Evolutionary conservation across 2,113 vertebrate genomes (phyloP), one percentile per base, ranked within the genome.

Genomic region (Dromiciops gliroides): DNA sequence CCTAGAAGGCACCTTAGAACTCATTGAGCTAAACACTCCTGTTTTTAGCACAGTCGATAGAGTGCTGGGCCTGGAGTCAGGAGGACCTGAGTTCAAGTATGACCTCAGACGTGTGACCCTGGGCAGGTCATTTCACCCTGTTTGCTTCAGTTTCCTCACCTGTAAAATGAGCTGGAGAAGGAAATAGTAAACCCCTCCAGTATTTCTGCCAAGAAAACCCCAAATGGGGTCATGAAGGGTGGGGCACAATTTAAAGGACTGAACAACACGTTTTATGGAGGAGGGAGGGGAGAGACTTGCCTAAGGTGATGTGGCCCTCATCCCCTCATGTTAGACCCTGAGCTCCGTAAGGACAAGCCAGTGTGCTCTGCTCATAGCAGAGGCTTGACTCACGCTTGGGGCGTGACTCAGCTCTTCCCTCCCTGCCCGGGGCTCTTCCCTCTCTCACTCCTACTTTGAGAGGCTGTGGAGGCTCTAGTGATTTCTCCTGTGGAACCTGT

Each of bases 401-500:
- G 23, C 52, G 26, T n/a, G n/a, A n/a, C n/a, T n/a, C n/a, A n/a
- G n/a, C 56, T 12, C 96, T 92, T 52, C 93, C 23, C 53, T 48
- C 95, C 89, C 89, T 23, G 48, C 7, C 51, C 51, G 23, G 51
- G 51, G 50, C 52, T 92, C 90, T 93, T 67, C 50, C 11, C 53
- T 2, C 8, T 28, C 26, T 56, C 53, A 2, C 53, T 56, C 25
- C 25, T 56, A 8, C 2, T 28, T 12, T 53, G 53, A 26, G 53
- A 56, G 8, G 53, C 1, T 1, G 53, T 26, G 25, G 26, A 8
- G 7, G 53, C 53, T 48, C 53, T 83, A 95, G 96, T 83, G 75
- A 93, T 93, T 94, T 96, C 96, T 98, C 97, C 97, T 98, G 94
- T 95, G 94, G 94, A 97, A 97, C 96, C 3, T 90, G 97, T 48